Conservation (phyloP, 2,113 vertebrate genomes). For the Trematomus loennbergii region DNA sequence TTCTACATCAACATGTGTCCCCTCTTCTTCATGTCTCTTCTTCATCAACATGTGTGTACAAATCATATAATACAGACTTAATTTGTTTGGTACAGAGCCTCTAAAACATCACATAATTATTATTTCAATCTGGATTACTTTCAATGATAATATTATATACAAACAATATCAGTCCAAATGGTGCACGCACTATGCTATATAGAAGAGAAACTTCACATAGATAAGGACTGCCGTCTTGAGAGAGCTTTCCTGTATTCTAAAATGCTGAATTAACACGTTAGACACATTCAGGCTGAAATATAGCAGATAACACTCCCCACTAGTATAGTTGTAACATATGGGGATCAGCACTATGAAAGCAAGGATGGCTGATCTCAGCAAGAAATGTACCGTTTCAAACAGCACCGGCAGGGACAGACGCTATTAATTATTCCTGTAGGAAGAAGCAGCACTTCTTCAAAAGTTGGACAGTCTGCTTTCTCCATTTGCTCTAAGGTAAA, state of each 20-base stretch:
- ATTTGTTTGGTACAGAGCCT: too few relatives aligned
- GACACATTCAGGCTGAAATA: background rate
- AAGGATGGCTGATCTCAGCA: background rate
- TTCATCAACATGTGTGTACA: too few relatives aligned
- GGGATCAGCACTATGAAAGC: background rate
- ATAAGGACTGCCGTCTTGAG: background rate
- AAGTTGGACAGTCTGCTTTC: background rate
- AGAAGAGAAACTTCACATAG: background rate
- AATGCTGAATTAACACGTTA: background rate
- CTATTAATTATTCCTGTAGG: constrained; percentile 4
- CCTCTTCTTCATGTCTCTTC: too few relatives aligned
- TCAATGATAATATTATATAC: too few relatives aligned
- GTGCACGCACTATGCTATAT: too few relatives aligned
- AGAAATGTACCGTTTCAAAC: background rate
- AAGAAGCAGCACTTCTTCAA: constrained; percentile 1
- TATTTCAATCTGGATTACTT: too few relatives aligned
- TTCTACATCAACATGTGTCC: too few relatives aligned
- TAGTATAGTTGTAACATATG: background rate
- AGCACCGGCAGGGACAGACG: background rate
- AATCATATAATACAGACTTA: too few relatives aligned
- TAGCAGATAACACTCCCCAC: background rate
- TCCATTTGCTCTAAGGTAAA: background rate
- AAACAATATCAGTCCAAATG: too few relatives aligned
- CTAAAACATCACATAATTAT: too few relatives aligned
- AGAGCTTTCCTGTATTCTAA: background rate